A percentile compares a stretch with the other conserved stretches of the same genome.
phyloP scores from a whole-genome alignment of 2,797 vertebrate genomes.

The Microctenopoma lineatum region DNA sequence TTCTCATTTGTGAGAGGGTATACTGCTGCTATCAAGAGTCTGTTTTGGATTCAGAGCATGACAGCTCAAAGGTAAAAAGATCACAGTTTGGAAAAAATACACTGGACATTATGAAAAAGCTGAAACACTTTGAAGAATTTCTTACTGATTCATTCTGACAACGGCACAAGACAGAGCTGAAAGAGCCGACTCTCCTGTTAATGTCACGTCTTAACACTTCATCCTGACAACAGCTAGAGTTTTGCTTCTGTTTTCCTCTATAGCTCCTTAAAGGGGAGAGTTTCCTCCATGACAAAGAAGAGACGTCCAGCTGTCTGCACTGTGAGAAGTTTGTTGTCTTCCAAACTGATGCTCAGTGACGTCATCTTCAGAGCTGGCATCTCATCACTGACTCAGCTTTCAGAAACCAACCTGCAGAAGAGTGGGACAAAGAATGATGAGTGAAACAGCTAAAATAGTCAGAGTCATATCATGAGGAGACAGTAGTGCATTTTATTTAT shows the following conservation, averaged over 20 bases:
- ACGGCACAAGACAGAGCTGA: not conserved
- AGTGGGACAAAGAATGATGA: slow-evolving; percentile 23
- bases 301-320: slow-evolving; percentile 28
- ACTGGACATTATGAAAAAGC: slow-evolving; percentile 24
- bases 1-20: slow-evolving; percentile 36
- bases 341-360: slow-evolving; percentile 27
- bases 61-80: slow-evolving; percentile 31
- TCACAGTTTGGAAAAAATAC: slow-evolving; percentile 10
- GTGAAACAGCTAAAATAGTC: not conserved
- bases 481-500: not conserved
- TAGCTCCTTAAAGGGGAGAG: slow-evolving; percentile 12
- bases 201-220: slow-evolving; percentile 14
- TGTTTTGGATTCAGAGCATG: slow-evolving; percentile 37
- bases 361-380: slow-evolving; percentile 3
- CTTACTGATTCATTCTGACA: slow-evolving; percentile 30
- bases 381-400: slow-evolving; percentile 40
- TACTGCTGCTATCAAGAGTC: slow-evolving; percentile 23
- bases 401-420: slow-evolving; percentile 53
- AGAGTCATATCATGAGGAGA: not conserved
- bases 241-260: slow-evolving; percentile 14
- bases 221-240: not conserved
- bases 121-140: slow-evolving; percentile 6
- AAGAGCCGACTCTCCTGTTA: not conserved
- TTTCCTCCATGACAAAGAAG: slow-evolving; percentile 1
- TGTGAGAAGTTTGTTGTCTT: slow-evolving; percentile 51